These are phyloP conservation scores for Scaptomyza graminum DNA, from an alignment of 1,140 invertebrate species.

Conservation along the genomic window DNA sequence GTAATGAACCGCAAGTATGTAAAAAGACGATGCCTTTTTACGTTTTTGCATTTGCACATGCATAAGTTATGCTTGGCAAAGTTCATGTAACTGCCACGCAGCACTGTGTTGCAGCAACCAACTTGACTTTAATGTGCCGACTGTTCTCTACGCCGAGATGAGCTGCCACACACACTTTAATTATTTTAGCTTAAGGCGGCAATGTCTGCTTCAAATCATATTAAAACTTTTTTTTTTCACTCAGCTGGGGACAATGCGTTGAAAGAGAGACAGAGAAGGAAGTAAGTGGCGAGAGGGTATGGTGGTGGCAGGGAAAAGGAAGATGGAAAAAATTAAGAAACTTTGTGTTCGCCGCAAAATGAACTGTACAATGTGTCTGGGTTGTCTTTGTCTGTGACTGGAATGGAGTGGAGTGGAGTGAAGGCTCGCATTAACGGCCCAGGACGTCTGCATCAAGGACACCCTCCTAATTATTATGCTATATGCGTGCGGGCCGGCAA, in stretches of 20 bases:
- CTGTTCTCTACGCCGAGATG: neutral
- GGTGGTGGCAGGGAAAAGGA: neutral
- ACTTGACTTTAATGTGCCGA: constrained; percentile 48
- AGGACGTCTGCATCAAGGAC: constrained; percentile 56
- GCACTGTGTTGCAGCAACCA: constrained; percentile 12
- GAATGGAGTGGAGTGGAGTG: too few relatives aligned
- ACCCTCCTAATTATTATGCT: constrained; percentile 81
- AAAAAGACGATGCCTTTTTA: neutral
- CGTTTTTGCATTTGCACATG: constrained; percentile 52
- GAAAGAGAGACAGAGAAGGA: neutral
- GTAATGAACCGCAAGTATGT: constrained; percentile 28
- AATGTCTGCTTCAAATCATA: constrained; percentile 77
- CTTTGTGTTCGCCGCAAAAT: constrained; percentile 74
- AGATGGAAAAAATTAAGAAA: constrained; percentile 71
- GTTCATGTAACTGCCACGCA: constrained; percentile 47
- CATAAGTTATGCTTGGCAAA: constrained; percentile 68
- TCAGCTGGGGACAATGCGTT: constrained; percentile 44
- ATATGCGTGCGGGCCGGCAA: constrained; percentile 73
- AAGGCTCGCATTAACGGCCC: constrained; percentile 58
- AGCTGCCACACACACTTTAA: constrained; percentile 50
- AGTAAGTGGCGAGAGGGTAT: neutral
- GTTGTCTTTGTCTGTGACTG: constrained; percentile 47
- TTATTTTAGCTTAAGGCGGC: constrained; percentile 50
- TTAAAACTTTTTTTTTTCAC: constrained; percentile 74
- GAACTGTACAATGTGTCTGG: constrained; percentile 71